Evolutionary conservation across 2,797 vertebrate genomes (phyloP), one percentile per base, ranked within the genome.

Genomic region (Peromyscus aztecus): DNA sequence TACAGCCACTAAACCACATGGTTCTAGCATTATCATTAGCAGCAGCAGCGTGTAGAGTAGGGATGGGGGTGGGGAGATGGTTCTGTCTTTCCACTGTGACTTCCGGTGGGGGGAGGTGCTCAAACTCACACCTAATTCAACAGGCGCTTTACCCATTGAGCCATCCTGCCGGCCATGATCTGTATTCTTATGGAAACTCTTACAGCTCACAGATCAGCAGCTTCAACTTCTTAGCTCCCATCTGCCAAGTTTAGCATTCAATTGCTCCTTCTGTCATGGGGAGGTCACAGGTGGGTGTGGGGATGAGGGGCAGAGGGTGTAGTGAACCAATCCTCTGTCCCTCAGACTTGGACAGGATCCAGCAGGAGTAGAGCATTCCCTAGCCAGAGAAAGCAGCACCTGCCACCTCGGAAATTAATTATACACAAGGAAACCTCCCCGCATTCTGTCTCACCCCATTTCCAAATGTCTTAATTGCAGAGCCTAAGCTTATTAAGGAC

Each of bases 401-500:
- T 91, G 87, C 92, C 78, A 23, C 52, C 69, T 73, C 40, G 17
- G 94, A 95, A 98, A 90, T 95, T 96, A 97, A 97, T 92, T 96
- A 89, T 71, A 92, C 97, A 96, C 24, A 71, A 90, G 63, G 89
- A 97, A 97, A 82, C 75, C 67, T 61, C 83, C 34, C 55, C 52
- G 7, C 21, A 75, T 94, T 92, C 75, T 78, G 3, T 96, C 69
- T 97, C 90, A 94, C 52, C 85, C 82, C 19, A n/a, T 46, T 97
- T 95, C 83, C 92, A 80, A 97, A 90, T 46, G 95, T 77, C 93
- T 97, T 97, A 97, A 96, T 93, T 98, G 97, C 96, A 97, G 85
- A 85, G 57, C 61, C 96, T 98, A 98, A 98, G 96, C 97, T 98
- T 94, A 98, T 98, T 98, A 98, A 0, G 17, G 4, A 8, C 97